Conservation (phyloP, 2,113 vertebrate species). For the Catharus minimus region DNA sequence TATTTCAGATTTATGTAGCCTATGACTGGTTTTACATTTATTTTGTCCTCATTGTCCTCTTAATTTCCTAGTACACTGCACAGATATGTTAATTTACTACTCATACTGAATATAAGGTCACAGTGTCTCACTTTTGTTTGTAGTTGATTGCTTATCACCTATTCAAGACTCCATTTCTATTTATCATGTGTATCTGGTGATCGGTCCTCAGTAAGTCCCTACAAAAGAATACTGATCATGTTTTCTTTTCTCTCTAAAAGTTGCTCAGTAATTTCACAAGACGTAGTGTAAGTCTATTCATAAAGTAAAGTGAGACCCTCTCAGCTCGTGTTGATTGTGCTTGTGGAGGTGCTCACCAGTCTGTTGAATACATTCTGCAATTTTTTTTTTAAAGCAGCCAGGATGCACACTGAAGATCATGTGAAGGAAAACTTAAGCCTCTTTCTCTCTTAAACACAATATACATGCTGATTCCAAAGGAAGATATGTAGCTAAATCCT, state of each 20-base stretch:
- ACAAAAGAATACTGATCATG: conserved; percentile 62
- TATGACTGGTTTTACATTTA: conserved; percentile 50
- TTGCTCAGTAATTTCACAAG: conserved; percentile 77
- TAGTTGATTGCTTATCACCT: conserved; percentile 74
- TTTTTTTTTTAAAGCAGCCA: neutral
- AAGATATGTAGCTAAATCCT: neutral
- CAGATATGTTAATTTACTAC: conserved; percentile 70
- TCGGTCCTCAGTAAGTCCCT: conserved; percentile 27
- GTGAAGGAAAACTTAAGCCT: neutral
- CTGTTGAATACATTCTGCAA: conserved; percentile 46
- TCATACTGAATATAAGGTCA: conserved; percentile 68
- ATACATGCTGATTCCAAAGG: neutral
- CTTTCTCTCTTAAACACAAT: neutral
- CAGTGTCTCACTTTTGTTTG: conserved; percentile 66
- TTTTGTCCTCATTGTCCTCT: conserved; percentile 67
- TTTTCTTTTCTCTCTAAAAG: conserved; percentile 67
- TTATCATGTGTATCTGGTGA: conserved; percentile 61
- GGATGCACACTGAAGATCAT: neutral
- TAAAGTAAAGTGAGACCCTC: conserved; percentile 54
- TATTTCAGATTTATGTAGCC: conserved; percentile 54
- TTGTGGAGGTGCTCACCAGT: conserved; percentile 40
- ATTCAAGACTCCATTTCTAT: conserved; percentile 67
- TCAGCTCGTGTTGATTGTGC: conserved; percentile 63
- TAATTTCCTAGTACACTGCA: conserved; percentile 69
- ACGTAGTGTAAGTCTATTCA: conserved; percentile 76